These are phyloP conservation scores for Nephila pilipes DNA, from an alignment of 1,140 invertebrate species.

Conservation along the genomic window DNA sequence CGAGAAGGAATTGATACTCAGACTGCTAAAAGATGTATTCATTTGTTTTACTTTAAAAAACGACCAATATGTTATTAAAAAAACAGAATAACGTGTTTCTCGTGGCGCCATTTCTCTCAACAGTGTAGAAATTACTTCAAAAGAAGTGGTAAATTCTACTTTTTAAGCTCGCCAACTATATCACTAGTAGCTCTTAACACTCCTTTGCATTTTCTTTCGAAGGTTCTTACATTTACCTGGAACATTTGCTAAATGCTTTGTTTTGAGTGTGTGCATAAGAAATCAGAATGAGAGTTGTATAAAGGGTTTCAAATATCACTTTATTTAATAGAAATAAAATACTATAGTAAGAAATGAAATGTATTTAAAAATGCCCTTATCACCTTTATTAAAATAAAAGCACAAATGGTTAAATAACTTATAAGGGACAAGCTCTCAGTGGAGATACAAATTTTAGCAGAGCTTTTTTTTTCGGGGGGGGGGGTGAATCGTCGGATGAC, in stretches of 20 bases:
- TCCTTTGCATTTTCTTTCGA: no score
- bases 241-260: neutral
- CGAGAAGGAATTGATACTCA: no score
- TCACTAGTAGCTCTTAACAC: no score
- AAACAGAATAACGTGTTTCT: no score
- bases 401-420: conserved; percentile 46
- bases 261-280: neutral
- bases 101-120: no score
- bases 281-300: neutral
- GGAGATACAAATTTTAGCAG: conserved; percentile 2
- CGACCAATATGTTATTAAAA: no score
- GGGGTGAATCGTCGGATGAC: conserved; percentile 34
- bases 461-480: neutral
- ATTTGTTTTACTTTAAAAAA: no score
- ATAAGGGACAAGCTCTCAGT: neutral
- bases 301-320: conserved; percentile 35
- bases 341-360: conserved; percentile 32
- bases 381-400: conserved; percentile 5
- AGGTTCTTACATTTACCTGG: no score
- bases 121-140: no score
- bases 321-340: conserved; percentile 46
- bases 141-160: no score
- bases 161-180: no score
- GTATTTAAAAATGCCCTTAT: conserved; percentile 39
- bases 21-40: no score